Base-by-base conservation (phyloP, 1,140 invertebrate species). In the Drosophila elegans region DNA sequence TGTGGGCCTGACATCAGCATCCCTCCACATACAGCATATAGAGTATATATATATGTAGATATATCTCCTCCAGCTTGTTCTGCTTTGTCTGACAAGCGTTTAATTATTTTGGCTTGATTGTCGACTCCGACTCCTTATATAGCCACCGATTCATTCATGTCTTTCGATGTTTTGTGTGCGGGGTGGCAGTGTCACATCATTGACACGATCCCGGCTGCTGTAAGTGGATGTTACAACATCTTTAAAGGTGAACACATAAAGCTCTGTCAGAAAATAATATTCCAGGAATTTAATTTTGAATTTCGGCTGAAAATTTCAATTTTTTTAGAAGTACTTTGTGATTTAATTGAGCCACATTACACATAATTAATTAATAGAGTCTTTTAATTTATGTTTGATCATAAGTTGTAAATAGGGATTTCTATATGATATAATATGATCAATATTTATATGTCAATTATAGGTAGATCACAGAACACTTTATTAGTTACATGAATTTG, bases 71-170 rank as follows among this genome's bases (percentile, higher is more conserved):
- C 57, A 68, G 77, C 46, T 59, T 79, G 72, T 73, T 82, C 56
- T 59, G 61, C 71, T 66, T 77, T 74, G 68, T 82, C 81, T 83
- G 84, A 89, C 89, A 89, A 91, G 82, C 89, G 76, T 91, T 91
- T 91, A 91, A 91, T 91, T 91, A 91, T 91, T 91, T 80, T 67
- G 71, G 72, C 79, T 77, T 73, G 79, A 88, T 83, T 88, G 68
- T 62, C 38, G 42, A 34, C 27, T 63, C 42, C 13, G 51, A 53
- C 16, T 59, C 44, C 57, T 64, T 61, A 53, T 56, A 53, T 51
- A 69, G 59, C 41, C 51, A n/a, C 51, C 64, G 62, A 68, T 89
- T 78, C 84, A 88, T 88, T 88, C 76, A 88, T 74, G 83, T 83
- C 73, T 57, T 7, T 39, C 56, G 61, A 62, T 64, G 60, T 60